Evolutionary conservation across 2,888 invertebrate species (phyloP), one percentile per base, ranked within the genome.

Genomic region (Lepidochrysops patricia): DNA sequence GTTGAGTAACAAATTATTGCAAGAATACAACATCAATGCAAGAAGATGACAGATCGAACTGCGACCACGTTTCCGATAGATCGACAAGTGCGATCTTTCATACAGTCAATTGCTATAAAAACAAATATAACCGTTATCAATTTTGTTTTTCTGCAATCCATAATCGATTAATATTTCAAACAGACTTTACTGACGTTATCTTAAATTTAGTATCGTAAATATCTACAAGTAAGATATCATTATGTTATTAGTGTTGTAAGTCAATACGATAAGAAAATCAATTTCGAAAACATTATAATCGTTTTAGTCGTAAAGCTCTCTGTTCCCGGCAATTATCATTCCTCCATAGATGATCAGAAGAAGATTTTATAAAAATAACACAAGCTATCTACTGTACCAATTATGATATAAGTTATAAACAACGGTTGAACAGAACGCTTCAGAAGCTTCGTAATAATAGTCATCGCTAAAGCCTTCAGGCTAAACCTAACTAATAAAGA

Each of bases 391-490:
- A 29, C 27, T 52, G 27, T 54, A 29, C 23, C 54, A 32, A 54
- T 54, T 54, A 54, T 23, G 32, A 15, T 12, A 29, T n/a, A 4
- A 13, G 5, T 37, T 13, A 37, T 54, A 54, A 32, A 32, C 29
- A 85, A 85, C 84, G 80, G 82, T 82, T 77, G 76, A 75, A 75
- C 74, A 72, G 74, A 76, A 74, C 64, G 74, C 70, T 73, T 79
- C 80, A 73, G 84, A 71, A 82, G 82, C 83, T 70, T 63, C 60
- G 66, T 69, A 85, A 87, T 87, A 80, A 84, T 72, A 78, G 84
- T 77, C 75, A 75, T 80, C 72, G 67, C 68, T 61, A 62, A 61
- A 52, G 61, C 68, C 72, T 71, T 61, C 68, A 59, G 70, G 74
- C 72, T 60, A 62, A 62, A 60, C 64, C 64, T 61, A 64, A 19